Evolutionary conservation across 2,888 invertebrate species (phyloP), one percentile per base, ranked within the genome.

Genomic region (Pristionchus mayeri): DNA sequence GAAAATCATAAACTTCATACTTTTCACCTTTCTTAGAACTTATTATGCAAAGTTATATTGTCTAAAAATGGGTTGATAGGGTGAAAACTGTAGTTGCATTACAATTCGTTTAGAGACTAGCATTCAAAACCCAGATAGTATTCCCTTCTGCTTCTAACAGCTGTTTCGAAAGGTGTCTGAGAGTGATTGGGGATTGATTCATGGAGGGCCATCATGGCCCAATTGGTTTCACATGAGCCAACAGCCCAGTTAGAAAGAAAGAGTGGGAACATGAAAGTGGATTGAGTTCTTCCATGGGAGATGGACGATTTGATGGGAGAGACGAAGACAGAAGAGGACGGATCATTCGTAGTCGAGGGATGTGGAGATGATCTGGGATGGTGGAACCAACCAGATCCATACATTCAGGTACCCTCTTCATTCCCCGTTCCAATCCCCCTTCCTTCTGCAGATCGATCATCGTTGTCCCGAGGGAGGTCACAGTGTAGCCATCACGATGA

Each of bases 361-460:
- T 78, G 78, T 52, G 78, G 78, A 52, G 78, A 78, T 50, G 78
- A 78, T 78, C 78, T 78, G 24, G 78, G 78, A 78, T 78, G 78
- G 78, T 78, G 78, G 78, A 78, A 78, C 24, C 34, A 78, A 34
- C 78, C 78, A 7, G 78, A 78, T 50, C 78, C 78, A 52, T 78
- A 78, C 21, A 78, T 78, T 34, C 78, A 78, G 52, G 78, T 78
- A 13, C n/a, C n/a, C n/a, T n/a, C n/a, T n/a, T n/a, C n/a, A n/a
- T n/a, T n/a, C n/a, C n/a, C n/a, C 18, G 2, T 63, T 63, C 27
- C 30, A 9, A 18, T 30, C 7, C 34, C 1, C 6, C 18, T 63
- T 34, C 13, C 18, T 1, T 3, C 30, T 13, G 1, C 13, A 78
- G 50, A 78, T 78, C 21, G 78, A 78, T 50, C 78, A 78, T 78